Conservation (phyloP, 1,140 invertebrate genomes). For the Heterodera schachtii region DNA sequence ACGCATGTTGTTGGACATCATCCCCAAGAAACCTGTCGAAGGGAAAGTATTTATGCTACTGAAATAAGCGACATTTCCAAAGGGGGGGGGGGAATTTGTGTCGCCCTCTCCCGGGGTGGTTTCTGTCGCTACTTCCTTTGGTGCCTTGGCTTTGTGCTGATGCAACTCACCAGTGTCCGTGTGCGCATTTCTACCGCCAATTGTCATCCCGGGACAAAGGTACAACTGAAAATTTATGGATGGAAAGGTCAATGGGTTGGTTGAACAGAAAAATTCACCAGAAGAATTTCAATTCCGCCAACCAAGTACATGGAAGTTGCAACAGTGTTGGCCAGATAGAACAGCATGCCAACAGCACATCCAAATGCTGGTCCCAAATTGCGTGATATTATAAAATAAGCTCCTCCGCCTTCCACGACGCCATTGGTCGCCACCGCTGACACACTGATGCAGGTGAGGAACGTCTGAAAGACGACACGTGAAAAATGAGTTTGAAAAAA, state of each 20-base stretch:
- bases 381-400: constrained; percentile 95
- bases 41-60: constrained; percentile 32
- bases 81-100: no score
- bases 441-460: constrained; percentile 97
- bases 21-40: constrained; percentile 56
- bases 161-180: constrained; percentile 62
- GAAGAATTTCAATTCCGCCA: constrained; percentile 94
- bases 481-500: neutral
- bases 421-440: constrained; percentile 99
- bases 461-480: constrained; percentile 80
- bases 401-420: constrained; percentile 84
- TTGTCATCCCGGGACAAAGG: constrained; percentile 67
- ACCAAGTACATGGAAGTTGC: constrained; percentile 96
- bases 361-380: constrained; percentile 88
- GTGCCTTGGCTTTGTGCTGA: no score
- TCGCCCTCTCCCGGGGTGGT: no score
- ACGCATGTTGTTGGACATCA: constrained; percentile 68
- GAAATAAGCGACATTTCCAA: no score
- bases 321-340: constrained; percentile 97
- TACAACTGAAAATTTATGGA: constrained; percentile 66
- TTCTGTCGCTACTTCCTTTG: no score
- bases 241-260: constrained; percentile 7
- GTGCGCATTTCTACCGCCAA: constrained; percentile 67
- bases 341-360: constrained; percentile 94
- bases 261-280: constrained; percentile 75